Base-by-base conservation (phyloP, 1,140 invertebrate species). In the Caenorhabditis briggsae region DNA sequence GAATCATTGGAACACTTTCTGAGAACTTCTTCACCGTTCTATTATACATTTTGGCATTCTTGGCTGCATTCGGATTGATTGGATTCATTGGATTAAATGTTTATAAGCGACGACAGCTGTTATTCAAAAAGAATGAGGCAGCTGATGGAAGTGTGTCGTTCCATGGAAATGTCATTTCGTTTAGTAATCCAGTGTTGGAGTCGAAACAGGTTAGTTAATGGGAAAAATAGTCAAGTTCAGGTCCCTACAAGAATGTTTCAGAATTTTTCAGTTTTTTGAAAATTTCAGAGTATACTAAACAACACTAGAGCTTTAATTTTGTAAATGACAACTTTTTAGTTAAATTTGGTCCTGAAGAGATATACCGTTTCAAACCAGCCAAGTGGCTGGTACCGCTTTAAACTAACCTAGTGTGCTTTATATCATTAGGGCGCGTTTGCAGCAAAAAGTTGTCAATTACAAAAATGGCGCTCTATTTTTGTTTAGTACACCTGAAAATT, bases 161-260 rank as follows among this genome's bases (percentile, higher is more conserved):
- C 87, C 89, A 89, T 56, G 92, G 92, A 23, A 92, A 92, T 83
- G 92, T 92, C 8, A 92, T 92, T 48, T 92, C 92, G 14, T 92
- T 92, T 88, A 88, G 87, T 58, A 92, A 92, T 84, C 91, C 91
- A 9, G 92, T 92, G 12, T 82, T 92, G 14, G 92, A 92, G 43
- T 64, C 70, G 41, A 90, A 90, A 74, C 86, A 82, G 46, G 84
- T 89, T 20, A 84, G 86, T 55, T 50, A 14, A n/a, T n/a, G 78
- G 25, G 33, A 18, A 7, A 7, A 16, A 50, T n/a, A n/a, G n/a
- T n/a, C n/a, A n/a, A n/a, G n/a, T n/a, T n/a, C n/a, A n/a, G n/a
- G n/a, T n/a, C n/a, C n/a, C n/a, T n/a, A 33, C 33, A 50, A 14
- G 5, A 33, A 87, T 88, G 18, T 55, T 23, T 43, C 14, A 55